Base-by-base conservation (phyloP, 2,797 vertebrate species). In the Tokudaia tokunoshimensis region DNA sequence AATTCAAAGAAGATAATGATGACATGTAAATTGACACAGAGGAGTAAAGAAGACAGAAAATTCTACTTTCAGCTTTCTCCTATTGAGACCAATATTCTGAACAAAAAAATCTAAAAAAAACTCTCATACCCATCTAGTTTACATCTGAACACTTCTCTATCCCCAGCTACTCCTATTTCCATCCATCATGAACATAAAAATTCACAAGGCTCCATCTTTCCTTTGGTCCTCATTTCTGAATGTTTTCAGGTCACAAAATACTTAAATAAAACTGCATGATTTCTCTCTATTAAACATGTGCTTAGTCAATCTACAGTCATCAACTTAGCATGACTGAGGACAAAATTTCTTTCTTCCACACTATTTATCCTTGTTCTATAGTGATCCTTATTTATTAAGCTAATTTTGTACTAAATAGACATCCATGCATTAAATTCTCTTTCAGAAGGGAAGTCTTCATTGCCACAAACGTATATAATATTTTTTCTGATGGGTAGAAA, bases 351-450 rank as follows among this genome's bases (percentile, higher is more conserved):
- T 90, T 61, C 63, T 47, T 59, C 29, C 31, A 89, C 26, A 72
- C 61, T 52, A 41, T 70, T 96, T 37, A 61, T 4, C 11, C 76
- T 41, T 87, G n/a, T 61, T 20, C 22, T 47, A 14, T 47, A 61
- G 41, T 61, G 37, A 76, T 6, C 55, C 14, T 96, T 88, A 79
- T 47, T 95, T 93, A 85, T 87, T 72, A 87, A 67, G 94, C 91
- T 79, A 92, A 52, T 52, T 59, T 44, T 88, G 50, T 96, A 55
- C 91, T 94, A 93, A 96, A 44, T 11, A 97, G 76, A 87, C 90
- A 91, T 92, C 81, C 92, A 34, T 10, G 20, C 12, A 81, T 19
- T 31, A 91, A 92, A 92, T 96, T 95, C 15, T 96, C n/a, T 94
- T 80, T 84, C 65, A 92, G 22, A 94, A 59, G 95, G 12, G 75